A percentile compares a stretch with the other conserved stretches of the same genome.
Evolutionary conservation across 2,797 vertebrate species (phyloP).

Genomic region (Sebastes umbrosus): DNA sequence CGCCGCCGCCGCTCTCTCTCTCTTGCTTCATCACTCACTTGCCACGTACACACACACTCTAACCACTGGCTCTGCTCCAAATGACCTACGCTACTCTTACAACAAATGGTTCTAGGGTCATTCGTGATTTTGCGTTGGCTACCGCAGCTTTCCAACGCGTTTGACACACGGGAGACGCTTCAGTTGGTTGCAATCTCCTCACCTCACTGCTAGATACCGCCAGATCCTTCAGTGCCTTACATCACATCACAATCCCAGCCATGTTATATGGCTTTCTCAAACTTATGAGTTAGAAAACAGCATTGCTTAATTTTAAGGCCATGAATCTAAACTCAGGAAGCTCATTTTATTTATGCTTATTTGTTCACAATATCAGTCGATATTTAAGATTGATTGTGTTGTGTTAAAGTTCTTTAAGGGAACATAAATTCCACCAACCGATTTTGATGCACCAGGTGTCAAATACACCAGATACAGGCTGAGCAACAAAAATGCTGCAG

Average conservation of each 20-base stretch:
- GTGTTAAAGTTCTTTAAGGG: not conserved
- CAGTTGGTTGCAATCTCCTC: too few species aligned
- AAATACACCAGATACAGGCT: not conserved
- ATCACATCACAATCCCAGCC: not conserved
- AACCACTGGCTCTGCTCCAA: too few species aligned
- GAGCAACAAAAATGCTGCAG: not conserved
- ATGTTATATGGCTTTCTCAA: not conserved
- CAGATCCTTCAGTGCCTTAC: too few species aligned
- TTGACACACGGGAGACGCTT: too few species aligned
- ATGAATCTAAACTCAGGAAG: not conserved
- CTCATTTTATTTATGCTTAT: not conserved
- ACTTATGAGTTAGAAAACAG: not conserved
- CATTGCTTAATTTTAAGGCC: not conserved
- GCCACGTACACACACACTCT: too few species aligned
- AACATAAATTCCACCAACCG: not conserved
- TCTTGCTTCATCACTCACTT: too few species aligned
- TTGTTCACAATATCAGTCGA: too few species aligned
- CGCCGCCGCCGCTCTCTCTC: too few species aligned
- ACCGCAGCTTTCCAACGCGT: too few species aligned
- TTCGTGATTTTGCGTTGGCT: rapidly evolving
- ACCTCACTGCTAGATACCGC: rapidly evolving
- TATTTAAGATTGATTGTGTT: not conserved
- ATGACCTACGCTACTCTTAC: too few species aligned
- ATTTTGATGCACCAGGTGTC: not conserved
- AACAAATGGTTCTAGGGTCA: rapidly evolving